Percentiles rank a stretch among this genome's conserved stretches.
Conservation (phyloP, 1,140 invertebrate species). For the Metopolophium dirhodum region DNA sequence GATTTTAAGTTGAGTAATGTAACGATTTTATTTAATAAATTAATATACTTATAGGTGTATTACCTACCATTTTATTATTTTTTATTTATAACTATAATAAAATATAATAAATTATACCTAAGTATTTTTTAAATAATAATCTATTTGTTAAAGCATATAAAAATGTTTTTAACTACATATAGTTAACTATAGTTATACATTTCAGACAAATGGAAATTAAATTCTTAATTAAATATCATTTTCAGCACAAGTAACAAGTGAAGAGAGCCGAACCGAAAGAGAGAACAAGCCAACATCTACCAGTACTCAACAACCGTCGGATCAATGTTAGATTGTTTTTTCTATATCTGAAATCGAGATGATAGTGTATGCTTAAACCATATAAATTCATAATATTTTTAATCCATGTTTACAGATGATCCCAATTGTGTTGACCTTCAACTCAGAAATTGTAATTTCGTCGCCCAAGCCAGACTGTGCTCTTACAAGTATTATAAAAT, state of each 20-base stretch:
- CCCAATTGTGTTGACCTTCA: constrained; percentile 72
- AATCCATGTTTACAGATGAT: constrained; percentile 37
- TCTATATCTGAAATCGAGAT: background rate
- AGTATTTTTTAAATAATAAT: too few species aligned
- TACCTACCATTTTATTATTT: too few species aligned
- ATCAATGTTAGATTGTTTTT: constrained; percentile 34
- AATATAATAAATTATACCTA: too few species aligned
- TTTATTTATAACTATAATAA: too few species aligned
- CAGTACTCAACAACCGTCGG: background rate
- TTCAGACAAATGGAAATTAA: background rate
- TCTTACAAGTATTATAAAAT: constrained; percentile 80
- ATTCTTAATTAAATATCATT: background rate
- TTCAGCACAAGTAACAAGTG: background rate
- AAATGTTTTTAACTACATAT: too few species aligned
- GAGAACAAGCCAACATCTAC: constrained; percentile 1
- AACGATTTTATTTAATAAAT: too few species aligned
- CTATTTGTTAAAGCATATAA: too few species aligned
- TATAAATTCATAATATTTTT: background rate
- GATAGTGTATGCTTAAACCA: background rate
- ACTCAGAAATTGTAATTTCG: constrained; percentile 76
- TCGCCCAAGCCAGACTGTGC: constrained; percentile 79
- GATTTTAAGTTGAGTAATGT: too few species aligned
- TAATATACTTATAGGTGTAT: too few species aligned
- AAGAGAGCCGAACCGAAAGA: constrained; percentile 34
- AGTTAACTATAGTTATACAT: background rate